Conservation (phyloP, 2,888 invertebrate species). For the Leptopterna dolabrata region DNA sequence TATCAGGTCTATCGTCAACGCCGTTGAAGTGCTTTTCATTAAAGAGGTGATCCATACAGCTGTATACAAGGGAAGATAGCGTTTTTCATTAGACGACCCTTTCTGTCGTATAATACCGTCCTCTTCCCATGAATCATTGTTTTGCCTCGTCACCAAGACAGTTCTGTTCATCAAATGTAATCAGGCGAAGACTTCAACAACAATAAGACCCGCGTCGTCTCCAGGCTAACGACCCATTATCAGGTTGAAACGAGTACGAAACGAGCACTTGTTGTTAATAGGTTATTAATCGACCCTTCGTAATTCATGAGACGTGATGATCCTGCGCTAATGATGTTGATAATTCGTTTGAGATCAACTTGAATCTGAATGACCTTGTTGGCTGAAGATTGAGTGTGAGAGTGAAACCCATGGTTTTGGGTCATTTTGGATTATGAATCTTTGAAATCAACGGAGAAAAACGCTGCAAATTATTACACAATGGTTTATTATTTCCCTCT, state of each 20-base stretch:
- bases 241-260: constrained; percentile 7
- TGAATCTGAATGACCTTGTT: not conserved
- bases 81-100: not conserved
- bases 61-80: not conserved
- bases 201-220: not conserved
- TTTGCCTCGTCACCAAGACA: constrained; percentile 7
- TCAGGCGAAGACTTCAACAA: constrained; percentile 7
- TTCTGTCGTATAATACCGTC: not conserved
- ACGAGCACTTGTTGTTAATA: not conserved
- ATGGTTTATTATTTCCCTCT: too few species aligned
- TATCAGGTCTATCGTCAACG: not conserved
- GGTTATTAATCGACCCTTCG: not conserved
- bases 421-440: too few species aligned
- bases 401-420: too few species aligned
- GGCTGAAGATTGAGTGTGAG: too few species aligned
- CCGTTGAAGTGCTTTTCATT: not conserved
- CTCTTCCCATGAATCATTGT: constrained; percentile 4
- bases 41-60: not conserved
- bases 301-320: not conserved
- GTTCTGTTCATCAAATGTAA: constrained; percentile 11
- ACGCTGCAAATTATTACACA: too few species aligned
- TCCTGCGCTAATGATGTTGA: not conserved
- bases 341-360: not conserved
- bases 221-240: not conserved
- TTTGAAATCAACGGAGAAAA: too few species aligned